A percentile compares a stretch with the other conserved stretches of the same genome.
Conservation (phyloP, 2,888 invertebrate genomes). For the Romanomermis culicivorax region DNA sequence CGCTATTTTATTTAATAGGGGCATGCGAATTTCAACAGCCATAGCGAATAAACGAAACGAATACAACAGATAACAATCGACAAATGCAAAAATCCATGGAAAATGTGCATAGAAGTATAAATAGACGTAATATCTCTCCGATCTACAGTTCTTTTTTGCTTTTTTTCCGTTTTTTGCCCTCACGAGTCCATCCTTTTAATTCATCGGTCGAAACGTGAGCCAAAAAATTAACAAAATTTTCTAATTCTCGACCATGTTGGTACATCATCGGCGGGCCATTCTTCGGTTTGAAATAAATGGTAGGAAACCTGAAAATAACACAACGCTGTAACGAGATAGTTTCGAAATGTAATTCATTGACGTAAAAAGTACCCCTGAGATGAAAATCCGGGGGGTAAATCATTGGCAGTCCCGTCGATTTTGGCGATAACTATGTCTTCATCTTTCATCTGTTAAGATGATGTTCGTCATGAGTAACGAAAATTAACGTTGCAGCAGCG, state of each 20-base stretch:
- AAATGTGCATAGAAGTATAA: no score
- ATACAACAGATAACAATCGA: no score
- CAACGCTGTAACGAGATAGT: not conserved
- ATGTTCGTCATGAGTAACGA: no score
- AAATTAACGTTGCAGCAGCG: not conserved
- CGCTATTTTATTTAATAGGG: no score
- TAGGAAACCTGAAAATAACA: conserved; percentile 51
- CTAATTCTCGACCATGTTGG: conserved; percentile 66
- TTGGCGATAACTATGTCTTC: conserved; percentile 75
- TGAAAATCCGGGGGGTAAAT: conserved; percentile 69
- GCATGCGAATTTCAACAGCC: no score
- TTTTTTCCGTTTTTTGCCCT: conserved; percentile 45
- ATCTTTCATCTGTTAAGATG: conserved; percentile 41
- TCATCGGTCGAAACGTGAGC: conserved; percentile 69
- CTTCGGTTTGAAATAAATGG: conserved; percentile 81
- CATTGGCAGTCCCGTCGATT: conserved; percentile 97
- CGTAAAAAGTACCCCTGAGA: conserved; percentile 48
- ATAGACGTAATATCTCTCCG: no score
- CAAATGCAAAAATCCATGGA: no score
- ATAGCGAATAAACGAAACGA: no score
- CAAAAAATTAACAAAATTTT: conserved; percentile 83
- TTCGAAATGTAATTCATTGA: conserved; percentile 8
- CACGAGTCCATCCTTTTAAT: conserved; percentile 63
- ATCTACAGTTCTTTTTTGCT: no score
- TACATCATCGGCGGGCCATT: conserved; percentile 40